Percentiles rank a stretch among this genome's conserved stretches.
Conservation (phyloP, 2,113 vertebrate species). For the Oenanthe melanoleuca region DNA sequence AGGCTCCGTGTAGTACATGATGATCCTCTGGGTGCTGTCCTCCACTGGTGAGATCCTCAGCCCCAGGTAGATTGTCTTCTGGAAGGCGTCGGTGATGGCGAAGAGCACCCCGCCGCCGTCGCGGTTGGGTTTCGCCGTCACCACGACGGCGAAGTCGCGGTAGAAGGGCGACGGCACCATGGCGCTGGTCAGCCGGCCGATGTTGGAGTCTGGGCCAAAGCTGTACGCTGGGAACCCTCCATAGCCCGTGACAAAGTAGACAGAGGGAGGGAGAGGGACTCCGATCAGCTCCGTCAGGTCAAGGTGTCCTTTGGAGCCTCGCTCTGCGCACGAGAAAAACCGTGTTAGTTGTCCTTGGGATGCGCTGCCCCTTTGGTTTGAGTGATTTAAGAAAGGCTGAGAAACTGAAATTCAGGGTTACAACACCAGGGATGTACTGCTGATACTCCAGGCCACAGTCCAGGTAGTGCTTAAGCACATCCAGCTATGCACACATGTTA, state of each 20-base stretch:
- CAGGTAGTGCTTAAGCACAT: not conserved
- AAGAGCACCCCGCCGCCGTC: conserved; percentile 86
- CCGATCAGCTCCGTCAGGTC: conserved; percentile 94
- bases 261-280: conserved; percentile 92
- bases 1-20: conserved; percentile 90
- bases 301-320: conserved; percentile 73
- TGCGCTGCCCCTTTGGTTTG: not conserved
- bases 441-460: not conserved
- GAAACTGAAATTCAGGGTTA: not conserved
- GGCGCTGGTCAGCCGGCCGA: conserved; percentile 87
- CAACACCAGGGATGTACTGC: not conserved
- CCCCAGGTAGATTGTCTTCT: conserved; percentile 89
- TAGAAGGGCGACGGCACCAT: conserved; percentile 87
- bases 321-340: conserved; percentile 71
- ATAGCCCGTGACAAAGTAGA: conserved; percentile 92
- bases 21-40: conserved; percentile 83
- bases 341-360: not conserved
- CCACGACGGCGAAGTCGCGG: conserved; percentile 84
- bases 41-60: conserved; percentile 84
- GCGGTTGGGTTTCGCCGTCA: conserved; percentile 83
- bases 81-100: conserved; percentile 89
- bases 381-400: not conserved
- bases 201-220: conserved; percentile 87
- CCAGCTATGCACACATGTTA: accelerated
- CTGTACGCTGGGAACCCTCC: conserved; percentile 93